Base-by-base conservation (phyloP, 2,888 invertebrate species). In the Tiliacea aurago region DNA sequence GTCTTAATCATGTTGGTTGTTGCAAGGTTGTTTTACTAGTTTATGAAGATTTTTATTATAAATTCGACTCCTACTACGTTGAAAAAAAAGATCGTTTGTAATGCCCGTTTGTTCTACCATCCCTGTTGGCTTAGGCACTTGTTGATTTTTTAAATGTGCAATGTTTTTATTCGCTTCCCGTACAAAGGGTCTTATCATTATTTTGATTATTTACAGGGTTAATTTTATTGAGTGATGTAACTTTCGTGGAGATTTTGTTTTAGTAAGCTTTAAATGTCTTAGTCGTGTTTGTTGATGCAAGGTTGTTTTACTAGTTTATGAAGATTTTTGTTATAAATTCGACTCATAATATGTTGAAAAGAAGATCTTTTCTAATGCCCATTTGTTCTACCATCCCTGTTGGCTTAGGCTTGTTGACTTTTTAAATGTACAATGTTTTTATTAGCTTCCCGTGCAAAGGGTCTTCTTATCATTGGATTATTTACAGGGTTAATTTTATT, bases 71-170 rank as follows among this genome's bases (percentile, higher is more conserved):
- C 20, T 75, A 74, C 70, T 78, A 66, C 73, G 63, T 49, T 78
- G 63, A 69, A 77, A 78, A 77, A 65, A 37, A 74, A 75, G 75
- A 78, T 81, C 81, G 87, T 86, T 88, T 84, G 81, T 88, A 85
- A 86, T 69, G 80, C 85, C 70, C 80, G 84, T 88, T 88, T 89
- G 84, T 87, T 83, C 77, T 66, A 76, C 71, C 76, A 70, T 71
- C 49, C 23, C 43, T 78, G 69, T 74, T 76, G 62, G 73, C 72
- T 84, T 77, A 85, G 73, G 70, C 68, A 65, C 73, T 78, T 84
- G 87, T 82, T 86, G 86, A 79, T 76, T 79, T 84, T 85, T 76
- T 70, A 66, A 79, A 73, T 61, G 68, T 78, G 67, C 67, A 83
- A 79, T 68, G 75, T n/a, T 78, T 78, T 71, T 73, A 68, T 75